These are phyloP conservation scores for Lumbricus terrestris DNA, from an alignment of 2,888 invertebrate genomes.

Conservation along the genomic window DNA sequence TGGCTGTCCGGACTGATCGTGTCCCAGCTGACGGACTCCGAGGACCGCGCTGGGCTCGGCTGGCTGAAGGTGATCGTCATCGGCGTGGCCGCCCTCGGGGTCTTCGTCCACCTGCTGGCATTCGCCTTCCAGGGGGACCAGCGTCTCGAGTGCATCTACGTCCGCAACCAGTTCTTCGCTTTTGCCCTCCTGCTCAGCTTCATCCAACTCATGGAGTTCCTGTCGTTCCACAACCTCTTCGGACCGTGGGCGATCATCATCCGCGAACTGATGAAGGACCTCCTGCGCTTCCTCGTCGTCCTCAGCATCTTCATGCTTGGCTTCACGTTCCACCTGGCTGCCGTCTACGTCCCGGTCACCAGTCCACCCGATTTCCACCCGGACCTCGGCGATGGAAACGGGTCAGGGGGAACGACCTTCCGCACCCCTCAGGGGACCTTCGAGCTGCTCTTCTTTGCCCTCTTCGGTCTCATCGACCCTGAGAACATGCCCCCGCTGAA, in stretches of 20 bases:
- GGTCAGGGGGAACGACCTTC: conserved; percentile 40
- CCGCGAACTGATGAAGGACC: conserved; percentile 71
- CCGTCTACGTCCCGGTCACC: conserved; percentile 81
- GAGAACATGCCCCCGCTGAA: conserved; percentile 64
- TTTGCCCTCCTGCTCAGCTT: conserved; percentile 91
- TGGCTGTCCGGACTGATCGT: conserved; percentile 92
- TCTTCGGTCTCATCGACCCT: conserved; percentile 85
- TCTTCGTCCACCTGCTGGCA: conserved; percentile 75
- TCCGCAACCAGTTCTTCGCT: conserved; percentile 94
- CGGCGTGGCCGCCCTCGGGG: conserved; percentile 70
- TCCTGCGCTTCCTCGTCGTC: conserved; percentile 91
- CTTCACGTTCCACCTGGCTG: conserved; percentile 78
- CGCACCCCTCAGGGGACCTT: conserved; percentile 71
- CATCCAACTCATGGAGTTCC: conserved; percentile 89
- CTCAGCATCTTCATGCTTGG: conserved; percentile 96
- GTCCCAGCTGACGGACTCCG: conserved; percentile 94
- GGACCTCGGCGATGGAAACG: conserved; percentile 43
- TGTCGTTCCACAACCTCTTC: conserved; percentile 97
- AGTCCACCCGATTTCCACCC: conserved; percentile 65
- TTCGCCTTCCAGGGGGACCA: conserved; percentile 59
- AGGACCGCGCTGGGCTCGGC: conserved; percentile 93
- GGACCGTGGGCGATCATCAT: conserved; percentile 99
- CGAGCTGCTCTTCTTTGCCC: conserved; percentile 95
- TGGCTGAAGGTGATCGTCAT: conserved; percentile 72
- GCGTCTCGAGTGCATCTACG: conserved; percentile 74